Evolutionary conservation across 2,797 vertebrate species (phyloP), one percentile per base, ranked within the genome.

Genomic region (Kryptolebias ocellatus): DNA sequence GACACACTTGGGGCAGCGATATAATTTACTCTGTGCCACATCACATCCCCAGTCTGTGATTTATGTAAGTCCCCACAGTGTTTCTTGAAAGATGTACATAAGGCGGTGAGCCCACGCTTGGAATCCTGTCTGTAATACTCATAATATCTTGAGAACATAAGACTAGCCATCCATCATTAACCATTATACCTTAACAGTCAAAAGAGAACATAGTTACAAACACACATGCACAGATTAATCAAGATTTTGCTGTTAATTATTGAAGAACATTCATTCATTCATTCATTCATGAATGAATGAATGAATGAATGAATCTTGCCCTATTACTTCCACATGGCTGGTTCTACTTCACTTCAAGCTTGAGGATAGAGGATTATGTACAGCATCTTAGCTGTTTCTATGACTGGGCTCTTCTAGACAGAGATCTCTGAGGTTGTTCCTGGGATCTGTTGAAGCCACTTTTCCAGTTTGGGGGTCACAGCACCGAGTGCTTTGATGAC

Each of bases 11-110:
- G 67, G 69, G 64, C 68, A 72, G 66, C 42, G 53, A 72, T 70
- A 70, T 78, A 65, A 81, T 87, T 80, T 67, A 64, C 63, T 67
- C 60, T 29, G 60, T 64, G 76, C 63, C 60, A 60, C 69, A 58
- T 72, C 71, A 27, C 80, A 73, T 62, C 57, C 46, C 47, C 52
- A 34, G 67, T 70, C 70, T 76, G 42, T 20, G 42, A 56, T 15
- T 64, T 52, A 64, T 34, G 37, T 50, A 60, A 54, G 45, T 70
- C 57, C 63, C 63, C 51, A 20, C 61, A 16, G 60, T 54, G 46
- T 73, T 81, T 60, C 63, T 67, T 71, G 45, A 53, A 53, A 46
- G 68, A 71, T 49, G 67, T 49, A 53, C 53, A 63, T 73, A 60
- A 61, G 61, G 37, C 34, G 29, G 28, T 2, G 17, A 71, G 59